Evolutionary conservation across 1,140 invertebrate species (phyloP).

Genomic region (Pomacea maculata): DNA sequence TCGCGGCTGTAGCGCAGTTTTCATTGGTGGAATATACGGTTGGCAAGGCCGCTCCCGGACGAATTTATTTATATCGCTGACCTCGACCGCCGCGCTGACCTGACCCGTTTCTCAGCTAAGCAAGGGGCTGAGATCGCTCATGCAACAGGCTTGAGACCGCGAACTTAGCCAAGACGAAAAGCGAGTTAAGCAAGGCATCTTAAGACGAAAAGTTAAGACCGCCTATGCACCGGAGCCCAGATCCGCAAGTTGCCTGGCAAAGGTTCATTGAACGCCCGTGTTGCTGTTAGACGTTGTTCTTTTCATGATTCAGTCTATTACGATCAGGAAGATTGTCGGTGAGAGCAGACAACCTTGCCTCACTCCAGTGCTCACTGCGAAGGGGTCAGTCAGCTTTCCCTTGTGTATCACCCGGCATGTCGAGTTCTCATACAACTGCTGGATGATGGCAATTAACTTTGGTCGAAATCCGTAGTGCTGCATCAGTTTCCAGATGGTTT

Average conservation of each 20-base stretch:
- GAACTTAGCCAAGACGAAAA: too few species aligned
- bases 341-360: conserved; percentile 34
- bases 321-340: conserved; percentile 29
- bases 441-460: conserved; percentile 34
- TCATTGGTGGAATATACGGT: too few species aligned
- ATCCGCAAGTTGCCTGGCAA: conserved; percentile 18
- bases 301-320: conserved; percentile 31
- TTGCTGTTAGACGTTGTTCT: conserved; percentile 10
- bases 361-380: conserved; percentile 30
- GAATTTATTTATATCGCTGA: too few species aligned
- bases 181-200: too few species aligned
- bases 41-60: too few species aligned
- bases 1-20: too few species aligned
- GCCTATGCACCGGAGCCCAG: conserved; percentile 21
- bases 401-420: conserved; percentile 29
- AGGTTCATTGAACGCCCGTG: conserved; percentile 27
- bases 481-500: conserved; percentile 38
- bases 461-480: conserved; percentile 34
- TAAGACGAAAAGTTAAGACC: too few species aligned
- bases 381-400: conserved; percentile 30
- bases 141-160: too few species aligned
- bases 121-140: too few species aligned
- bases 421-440: conserved; percentile 31
- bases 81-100: too few species aligned
- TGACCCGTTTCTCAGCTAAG: too few species aligned